Base-by-base conservation (phyloP, 2,113 vertebrate species). In the Bombycilla garrulus region DNA sequence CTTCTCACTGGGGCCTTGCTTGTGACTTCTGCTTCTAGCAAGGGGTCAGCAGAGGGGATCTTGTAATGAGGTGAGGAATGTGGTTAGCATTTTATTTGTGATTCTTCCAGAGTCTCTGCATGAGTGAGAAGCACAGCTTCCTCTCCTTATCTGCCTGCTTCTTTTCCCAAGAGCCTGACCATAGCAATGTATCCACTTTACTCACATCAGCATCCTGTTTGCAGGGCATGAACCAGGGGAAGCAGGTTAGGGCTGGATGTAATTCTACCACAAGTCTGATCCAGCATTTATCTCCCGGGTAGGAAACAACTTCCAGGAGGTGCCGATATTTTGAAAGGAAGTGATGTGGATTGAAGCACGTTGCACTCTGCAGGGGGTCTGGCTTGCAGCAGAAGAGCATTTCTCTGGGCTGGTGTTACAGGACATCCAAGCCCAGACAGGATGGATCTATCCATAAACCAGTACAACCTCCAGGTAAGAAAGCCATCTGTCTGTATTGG, bases 291-390 rank as follows among this genome's bases (percentile, higher is more conserved):
- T 81, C 73, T 70, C 60, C 56, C 48, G 56, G 36, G n/a, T 28
- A 48, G 45, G 80, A 88, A 70, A 36, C 48, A 45, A 0, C 33
- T 64, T 35, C 38, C 53, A 26, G 35, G n/a, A 44, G 35, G 14
- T 35, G 22, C 38, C 60, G 78, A 6, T 71, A 48, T 5, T 54
- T 50, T 1, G 0, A 31, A 19, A 50, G 51, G 62, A 86, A 62
- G 21, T 0, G 0, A 13, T 38, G 47, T 2, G 7, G 36, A 20
- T 24, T 15, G n/a, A 76, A 62, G 70, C 60, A 44, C 1, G 0
- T 73, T 0, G 1, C 17, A 2, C 40, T 64, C 26, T 85, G 50
- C n/a, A 1, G 9, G 20, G 29, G 19, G 16, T 44, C 29, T 1
- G 1, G 29, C 31, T 53, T 44, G 56, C 4, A 7, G 72, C 19